Evolutionary conservation across 2,888 invertebrate genomes (phyloP).

Genomic region (Apodemia duryi): DNA sequence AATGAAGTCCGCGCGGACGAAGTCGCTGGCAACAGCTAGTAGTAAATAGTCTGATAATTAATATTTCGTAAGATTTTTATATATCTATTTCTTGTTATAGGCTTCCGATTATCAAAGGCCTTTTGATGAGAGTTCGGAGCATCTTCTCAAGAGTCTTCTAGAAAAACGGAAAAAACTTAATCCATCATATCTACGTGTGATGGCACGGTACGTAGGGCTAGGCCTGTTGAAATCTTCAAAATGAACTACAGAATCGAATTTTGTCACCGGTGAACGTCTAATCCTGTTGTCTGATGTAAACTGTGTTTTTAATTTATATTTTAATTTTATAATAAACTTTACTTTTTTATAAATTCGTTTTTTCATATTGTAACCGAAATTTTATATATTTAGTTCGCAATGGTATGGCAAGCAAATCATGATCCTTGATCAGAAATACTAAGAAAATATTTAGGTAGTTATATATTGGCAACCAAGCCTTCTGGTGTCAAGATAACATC

Average conservation of each 20-base stretch:
- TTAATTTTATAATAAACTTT: constrained; percentile 19
- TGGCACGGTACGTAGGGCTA: constrained; percentile 71
- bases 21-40: too few relatives aligned
- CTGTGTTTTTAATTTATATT: constrained; percentile 23
- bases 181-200: constrained; percentile 64
- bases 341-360: constrained; percentile 19
- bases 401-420: too few relatives aligned
- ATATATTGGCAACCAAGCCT: too few relatives aligned
- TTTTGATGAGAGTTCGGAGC: constrained; percentile 58
- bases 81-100: constrained; percentile 36
- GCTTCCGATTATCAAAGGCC: constrained; percentile 65
- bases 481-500: too few relatives aligned
- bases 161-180: constrained; percentile 62
- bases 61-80: neutral
- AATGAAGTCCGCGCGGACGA: too few relatives aligned
- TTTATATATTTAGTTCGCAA: too few relatives aligned
- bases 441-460: too few relatives aligned
- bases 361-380: neutral
- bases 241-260: constrained; percentile 16
- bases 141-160: constrained; percentile 52
- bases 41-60: too few relatives aligned
- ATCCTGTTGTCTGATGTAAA: constrained; percentile 8
- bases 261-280: neutral
- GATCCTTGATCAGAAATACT: too few relatives aligned
- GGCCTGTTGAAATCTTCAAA: constrained; percentile 50